Conservation (phyloP, 2,888 invertebrate species). For the Uropetala carovei region DNA sequence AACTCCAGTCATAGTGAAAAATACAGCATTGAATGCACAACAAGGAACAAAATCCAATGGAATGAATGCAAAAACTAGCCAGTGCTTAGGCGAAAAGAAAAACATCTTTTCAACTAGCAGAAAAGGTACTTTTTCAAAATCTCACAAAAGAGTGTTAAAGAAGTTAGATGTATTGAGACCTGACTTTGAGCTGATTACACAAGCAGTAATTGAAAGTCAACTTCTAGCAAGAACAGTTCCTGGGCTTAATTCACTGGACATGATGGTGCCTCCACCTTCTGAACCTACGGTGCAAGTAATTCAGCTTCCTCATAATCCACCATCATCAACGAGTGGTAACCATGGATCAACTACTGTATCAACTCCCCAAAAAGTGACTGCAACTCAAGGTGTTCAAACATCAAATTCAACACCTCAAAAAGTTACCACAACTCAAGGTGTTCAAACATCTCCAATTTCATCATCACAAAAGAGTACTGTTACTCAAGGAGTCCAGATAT, state of each 20-base stretch:
- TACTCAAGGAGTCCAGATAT: conserved; percentile 52
- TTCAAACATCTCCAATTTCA: conserved; percentile 31
- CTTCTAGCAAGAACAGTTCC: conserved; percentile 77
- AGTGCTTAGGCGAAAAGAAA: conserved; percentile 70
- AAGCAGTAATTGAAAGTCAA: conserved; percentile 71
- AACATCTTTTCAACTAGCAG: conserved; percentile 66
- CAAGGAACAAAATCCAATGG: neutral
- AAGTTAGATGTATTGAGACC: conserved; percentile 43
- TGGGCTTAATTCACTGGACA: conserved; percentile 79
- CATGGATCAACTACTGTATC: neutral
- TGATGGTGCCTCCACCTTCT: conserved; percentile 78
- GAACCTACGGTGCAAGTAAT: conserved; percentile 79
- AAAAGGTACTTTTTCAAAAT: conserved; percentile 69
- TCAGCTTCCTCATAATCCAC: conserved; percentile 76
- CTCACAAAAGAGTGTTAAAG: conserved; percentile 69
- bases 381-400: conserved; percentile 57
- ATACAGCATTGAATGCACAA: conserved; percentile 42
- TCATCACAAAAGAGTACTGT: neutral
- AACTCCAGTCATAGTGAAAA: conserved; percentile 50
- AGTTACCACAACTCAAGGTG: conserved; percentile 41
- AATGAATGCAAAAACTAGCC: conserved; percentile 29
- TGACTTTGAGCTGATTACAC: conserved; percentile 59
- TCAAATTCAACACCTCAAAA: neutral
- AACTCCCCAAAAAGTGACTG: conserved; percentile 34
- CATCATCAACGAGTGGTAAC: conserved; percentile 71